These are phyloP conservation scores for Lithobates pipiens DNA, from an alignment of 2,797 vertebrate species.

Conservation along the genomic window DNA sequence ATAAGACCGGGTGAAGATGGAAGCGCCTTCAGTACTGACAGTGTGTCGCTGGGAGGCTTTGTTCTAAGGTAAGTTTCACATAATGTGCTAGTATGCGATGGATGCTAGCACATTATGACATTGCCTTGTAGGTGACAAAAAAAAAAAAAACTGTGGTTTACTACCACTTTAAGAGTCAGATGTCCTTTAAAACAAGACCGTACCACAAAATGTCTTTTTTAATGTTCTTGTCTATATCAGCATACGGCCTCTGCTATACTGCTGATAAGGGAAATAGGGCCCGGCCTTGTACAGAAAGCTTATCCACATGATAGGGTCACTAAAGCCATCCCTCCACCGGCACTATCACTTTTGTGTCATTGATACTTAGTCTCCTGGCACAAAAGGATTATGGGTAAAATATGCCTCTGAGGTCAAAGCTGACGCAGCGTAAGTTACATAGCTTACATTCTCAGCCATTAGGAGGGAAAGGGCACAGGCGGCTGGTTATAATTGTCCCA, in stretches of 20 bases:
- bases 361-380: constrained; percentile 28
- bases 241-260: not conserved
- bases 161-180: not conserved
- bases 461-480: constrained; percentile 33
- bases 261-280: constrained; percentile 7
- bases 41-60: no score
- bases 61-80: no score
- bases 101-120: no score
- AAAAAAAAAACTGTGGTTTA: no score
- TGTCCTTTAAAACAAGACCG: no score
- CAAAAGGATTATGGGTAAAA: constrained; percentile 33
- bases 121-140: no score
- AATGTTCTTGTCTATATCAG: not conserved
- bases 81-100: no score
- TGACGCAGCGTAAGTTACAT: constrained; percentile 40
- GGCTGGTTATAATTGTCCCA: constrained; percentile 29
- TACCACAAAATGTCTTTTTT: not conserved
- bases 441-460: constrained; percentile 34
- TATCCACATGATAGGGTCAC: constrained; percentile 21
- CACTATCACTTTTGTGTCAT: constrained; percentile 37
- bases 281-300: constrained; percentile 4
- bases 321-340: not conserved
- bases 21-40: no score
- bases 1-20: no score
- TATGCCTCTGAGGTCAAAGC: constrained; percentile 43